phyloP scores from a whole-genome alignment of 2,797 vertebrate species.

The Melanotaenia trifasciata region DNA sequence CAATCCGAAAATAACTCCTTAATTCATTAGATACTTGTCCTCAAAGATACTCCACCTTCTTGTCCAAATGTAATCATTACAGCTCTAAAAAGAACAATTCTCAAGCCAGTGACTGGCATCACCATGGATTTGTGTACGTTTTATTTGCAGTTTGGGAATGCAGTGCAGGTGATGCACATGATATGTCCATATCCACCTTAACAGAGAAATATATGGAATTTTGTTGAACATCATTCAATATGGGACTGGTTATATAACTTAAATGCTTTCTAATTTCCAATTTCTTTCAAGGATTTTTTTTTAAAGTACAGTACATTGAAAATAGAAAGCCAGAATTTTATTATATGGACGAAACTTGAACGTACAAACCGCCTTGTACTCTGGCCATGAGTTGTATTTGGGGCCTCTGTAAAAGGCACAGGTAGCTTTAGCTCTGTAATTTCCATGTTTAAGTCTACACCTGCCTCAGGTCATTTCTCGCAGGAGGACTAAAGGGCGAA shows the following conservation, averaged over 20 bases:
- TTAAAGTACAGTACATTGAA: background rate
- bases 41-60: background rate
- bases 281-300: background rate
- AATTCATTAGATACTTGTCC: background rate
- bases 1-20: background rate
- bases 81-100: background rate
- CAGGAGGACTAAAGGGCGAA: constrained; percentile 50
- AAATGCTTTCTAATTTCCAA: background rate
- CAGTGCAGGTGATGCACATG: background rate
- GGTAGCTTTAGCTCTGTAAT: constrained; percentile 63
- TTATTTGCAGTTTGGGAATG: background rate
- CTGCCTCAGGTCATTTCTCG: constrained; percentile 74
- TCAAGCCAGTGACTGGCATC: background rate
- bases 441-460: constrained; percentile 59
- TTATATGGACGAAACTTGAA: background rate
- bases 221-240: background rate
- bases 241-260: background rate
- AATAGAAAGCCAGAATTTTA: background rate
- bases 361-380: constrained; percentile 15
- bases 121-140: background rate
- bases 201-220: background rate
- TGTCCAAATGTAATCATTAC: background rate
- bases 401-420: constrained; percentile 36
- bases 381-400: constrained; percentile 23
- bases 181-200: background rate